Conservation (phyloP, 2,797 vertebrate species). For the Parambassis ranga region DNA sequence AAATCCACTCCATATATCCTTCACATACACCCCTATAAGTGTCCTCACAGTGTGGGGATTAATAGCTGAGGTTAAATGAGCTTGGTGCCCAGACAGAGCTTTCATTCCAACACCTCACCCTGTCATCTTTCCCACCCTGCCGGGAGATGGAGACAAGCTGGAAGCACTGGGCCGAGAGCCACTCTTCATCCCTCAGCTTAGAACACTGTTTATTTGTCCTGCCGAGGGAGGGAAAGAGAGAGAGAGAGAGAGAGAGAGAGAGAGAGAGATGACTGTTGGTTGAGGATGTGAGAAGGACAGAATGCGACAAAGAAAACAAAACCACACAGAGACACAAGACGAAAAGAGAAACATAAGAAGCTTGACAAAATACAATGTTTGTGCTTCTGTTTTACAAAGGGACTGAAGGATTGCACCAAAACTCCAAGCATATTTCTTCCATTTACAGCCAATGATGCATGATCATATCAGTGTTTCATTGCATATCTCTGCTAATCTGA, state of each 20-base stretch:
- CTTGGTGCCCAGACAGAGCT: constrained; percentile 46
- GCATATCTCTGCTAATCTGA: constrained; percentile 27
- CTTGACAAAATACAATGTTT: constrained; percentile 16
- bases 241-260: too few species aligned
- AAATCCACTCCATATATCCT: background rate
- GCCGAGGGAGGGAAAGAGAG: constrained; percentile 30
- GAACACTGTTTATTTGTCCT: constrained; percentile 73
- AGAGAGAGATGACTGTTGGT: constrained; percentile 19
- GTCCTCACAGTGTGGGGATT: constrained; percentile 50
- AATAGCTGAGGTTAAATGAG: constrained; percentile 64
- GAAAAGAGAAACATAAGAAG: background rate
- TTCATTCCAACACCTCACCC: constrained; percentile 64
- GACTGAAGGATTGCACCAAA: background rate
- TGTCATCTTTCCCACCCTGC: constrained; percentile 56
- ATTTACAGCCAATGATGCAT: background rate
- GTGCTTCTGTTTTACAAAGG: constrained; percentile 22
- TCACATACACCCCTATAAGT: constrained; percentile 13
- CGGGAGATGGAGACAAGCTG: constrained; percentile 67
- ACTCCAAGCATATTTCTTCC: background rate
- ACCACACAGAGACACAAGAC: background rate
- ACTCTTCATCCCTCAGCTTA: constrained; percentile 37
- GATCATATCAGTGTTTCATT: constrained; percentile 8
- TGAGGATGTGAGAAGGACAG: constrained; percentile 16
- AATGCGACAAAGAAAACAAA: constrained; percentile 3
- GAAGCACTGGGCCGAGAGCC: constrained; percentile 40